Conservation (phyloP, 1,140 invertebrate genomes). For the Drosophila serrata region DNA sequence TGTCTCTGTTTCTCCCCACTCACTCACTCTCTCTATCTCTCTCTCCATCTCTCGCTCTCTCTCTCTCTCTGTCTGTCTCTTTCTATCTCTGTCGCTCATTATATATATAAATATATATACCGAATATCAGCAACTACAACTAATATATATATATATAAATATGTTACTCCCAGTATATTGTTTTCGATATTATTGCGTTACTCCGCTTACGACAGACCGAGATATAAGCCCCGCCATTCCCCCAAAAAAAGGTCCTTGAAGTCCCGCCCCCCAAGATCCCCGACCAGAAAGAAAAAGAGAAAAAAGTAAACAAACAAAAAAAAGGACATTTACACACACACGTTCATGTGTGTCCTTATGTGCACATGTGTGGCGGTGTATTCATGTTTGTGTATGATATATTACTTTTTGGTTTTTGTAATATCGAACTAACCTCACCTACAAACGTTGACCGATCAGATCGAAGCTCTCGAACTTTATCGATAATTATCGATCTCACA, state of each 20-base stretch:
- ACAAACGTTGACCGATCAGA: constrained; percentile 46
- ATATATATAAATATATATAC: constrained; percentile 50
- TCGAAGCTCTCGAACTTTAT: constrained; percentile 26
- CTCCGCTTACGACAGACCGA: constrained; percentile 60
- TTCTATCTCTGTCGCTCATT: constrained; percentile 60
- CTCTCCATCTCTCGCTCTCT: constrained; percentile 28
- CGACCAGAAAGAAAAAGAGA: constrained; percentile 13
- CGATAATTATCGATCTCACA: constrained; percentile 21
- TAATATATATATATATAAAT: constrained; percentile 54
- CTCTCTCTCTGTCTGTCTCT: constrained; percentile 33
- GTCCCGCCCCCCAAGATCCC: constrained; percentile 1
- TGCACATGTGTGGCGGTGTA: constrained; percentile 35
- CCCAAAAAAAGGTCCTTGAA: background rate
- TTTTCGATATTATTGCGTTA: constrained; percentile 67
- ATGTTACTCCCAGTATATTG: constrained; percentile 63
- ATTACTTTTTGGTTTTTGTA: constrained; percentile 85
- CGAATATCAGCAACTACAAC: constrained; percentile 43
- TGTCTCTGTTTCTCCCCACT: constrained; percentile 53
- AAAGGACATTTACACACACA: constrained; percentile 12
- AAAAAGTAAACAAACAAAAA: background rate
- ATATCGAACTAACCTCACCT: constrained; percentile 65
- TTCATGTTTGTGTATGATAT: constrained; percentile 59
- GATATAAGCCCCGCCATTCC: constrained; percentile 3
- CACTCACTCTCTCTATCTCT: constrained; percentile 43
- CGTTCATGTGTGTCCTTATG: constrained; percentile 22